Base-by-base conservation (phyloP, 2,113 vertebrate species). In the Neolamprologus hecqui region DNA sequence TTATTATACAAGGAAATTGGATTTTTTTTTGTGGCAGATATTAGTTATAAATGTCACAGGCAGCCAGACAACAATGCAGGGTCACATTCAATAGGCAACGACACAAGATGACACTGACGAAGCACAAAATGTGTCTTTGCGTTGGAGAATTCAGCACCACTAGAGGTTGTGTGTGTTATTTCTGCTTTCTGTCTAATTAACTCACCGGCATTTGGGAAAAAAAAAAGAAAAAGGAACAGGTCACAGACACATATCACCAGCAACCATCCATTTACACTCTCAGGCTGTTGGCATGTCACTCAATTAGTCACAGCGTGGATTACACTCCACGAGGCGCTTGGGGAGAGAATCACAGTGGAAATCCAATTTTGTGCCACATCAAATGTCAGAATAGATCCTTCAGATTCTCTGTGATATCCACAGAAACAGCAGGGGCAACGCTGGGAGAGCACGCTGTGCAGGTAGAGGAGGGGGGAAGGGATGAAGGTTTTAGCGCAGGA, bases 301-400 rank as follows among this genome's bases (percentile, higher is more conserved):
- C 93, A 96, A 89, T 96, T 94, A 93, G 93, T 93, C 92, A 89
- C 92, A 94, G 92, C 86, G 70, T 94, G 92, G 93, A 95, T 91
- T 92, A 92, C 89, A 88, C 90, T 91, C 35, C 79, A 82, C 23
- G 63, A 91, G 91, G 89, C 86, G 83, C 91, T 92, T 7, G 31
- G 87, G 82, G 91, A 91, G 86, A 90, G 86, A 93, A 85, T 94
- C 89, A 87, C 90, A 85, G 90, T 93, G 89, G 90, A 95, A 85
- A 95, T 94, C 93, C 91, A 94, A 92, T 95, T 92, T 95, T 90
- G 91, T 90, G 93, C 82, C 94, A 92, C 93, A 93, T 94, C 91
- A 91, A 93, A 94, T 94, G 93, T 94, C 91, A 92, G 90, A 45
- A 84, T 63, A 89, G 89, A 91, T 90, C 91, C 87, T 86, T 95